These are phyloP conservation scores for western clawed frog (Xenopus tropicalis) DNA, from an alignment of 2,113 vertebrate species.

Conservation along the genomic window UCB_Xtro_10.0 CM004447.2:144861001-144861500, in stretches of 20 bases:
- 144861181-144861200: slow-evolving; percentile 14
- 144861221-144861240: neutral
- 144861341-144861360: neutral
- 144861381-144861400: neutral
- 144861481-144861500: too few species aligned
- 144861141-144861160: slow-evolving; percentile 16
- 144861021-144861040: neutral
- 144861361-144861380: neutral
- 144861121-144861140: slow-evolving; percentile 19
- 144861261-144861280: neutral
- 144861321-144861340: neutral
- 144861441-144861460: too few species aligned
- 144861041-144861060: neutral
- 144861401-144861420: too few species aligned
- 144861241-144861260: neutral
- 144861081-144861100: slow-evolving; percentile 35
- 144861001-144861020: neutral
- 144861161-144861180: neutral
- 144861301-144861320: neutral
- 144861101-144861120: slow-evolving; percentile 34
- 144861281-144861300: neutral
- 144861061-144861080: slow-evolving; percentile 29
- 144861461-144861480: too few species aligned
- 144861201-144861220: slow-evolving; percentile 6
- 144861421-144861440: too few species aligned